Base-by-base conservation (phyloP, 53 echinoderm and acorn worm genomes). In the Antedon mediterranea region DNA sequence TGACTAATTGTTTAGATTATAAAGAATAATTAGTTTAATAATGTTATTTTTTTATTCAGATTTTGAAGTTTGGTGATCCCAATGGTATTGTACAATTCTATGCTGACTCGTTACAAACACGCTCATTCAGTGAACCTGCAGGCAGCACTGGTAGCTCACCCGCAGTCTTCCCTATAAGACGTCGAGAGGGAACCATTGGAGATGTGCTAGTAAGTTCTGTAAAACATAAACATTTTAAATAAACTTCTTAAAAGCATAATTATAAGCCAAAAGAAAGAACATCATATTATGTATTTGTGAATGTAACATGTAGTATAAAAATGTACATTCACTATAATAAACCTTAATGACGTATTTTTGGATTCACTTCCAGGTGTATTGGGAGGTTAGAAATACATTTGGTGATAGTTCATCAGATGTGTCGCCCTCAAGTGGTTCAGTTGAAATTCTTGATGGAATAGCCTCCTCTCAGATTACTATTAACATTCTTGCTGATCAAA, bases 51-150 rank as follows among this genome's bases (percentile, higher is more conserved):
- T 29, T 73, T 29, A 0, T 8, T 13, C 82, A 97, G 98, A 83
- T 98, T 34, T 43, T 85, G 31, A 98, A 98, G 81, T 79, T 90
- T 77, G 98, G 98, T 28, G 98, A 98, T 72, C 98, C 98, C 31
- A 98, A 98, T 75, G 98, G 98, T 30, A 86, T 98, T 33, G 83
- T 98, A 0, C 86, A 89, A 72, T 98, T 98, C 82, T 85, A 85
- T 31, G 98, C 85, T 2, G 93, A 88, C 30, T 92, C 92, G 0
- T 28, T 89, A 14, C 92, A 80, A 44, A 82, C 83, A 0, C 43
- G 88, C 3, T 81, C 82, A 82, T 93, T 93, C 71, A 71, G 76
- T 71, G 97, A 98, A 26, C 98, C 98, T 14, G 32, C 71, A 0
- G 90, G 88, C 70, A 86, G 80, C 30, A 84, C 81, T 31, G 74